Base-by-base conservation (phyloP, 2,797 vertebrate species). In the Sebastes itinus region DNA sequence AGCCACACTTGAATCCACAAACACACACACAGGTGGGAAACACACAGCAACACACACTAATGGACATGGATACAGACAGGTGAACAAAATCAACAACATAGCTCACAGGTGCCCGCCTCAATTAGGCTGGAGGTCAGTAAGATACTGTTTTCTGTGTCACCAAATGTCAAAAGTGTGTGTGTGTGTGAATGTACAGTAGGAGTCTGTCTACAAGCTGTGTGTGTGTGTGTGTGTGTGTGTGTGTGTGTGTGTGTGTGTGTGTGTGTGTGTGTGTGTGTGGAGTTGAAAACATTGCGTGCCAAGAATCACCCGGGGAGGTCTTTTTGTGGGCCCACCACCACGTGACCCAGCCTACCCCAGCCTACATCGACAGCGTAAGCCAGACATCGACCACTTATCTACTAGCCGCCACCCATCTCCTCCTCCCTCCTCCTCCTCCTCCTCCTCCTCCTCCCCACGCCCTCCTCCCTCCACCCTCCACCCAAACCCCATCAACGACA, bases 231-330 rank as follows among this genome's bases (percentile, higher is more conserved):
- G 62, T 16, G 14, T 46, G 42, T 16, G 42, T 46, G 46, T 52
- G 46, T 52, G 14, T 28, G 59, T 87, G 70, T 78, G n/a, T 59
- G 58, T 60, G 58, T 56, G 55, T 58, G 55, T 58, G 55, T 52
- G 61, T 18, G 16, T 18, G 16, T 18, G 42, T 18, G 16, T 49
- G 49, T 54, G 14, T 28, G 60, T 87, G 70, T 78, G 20, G 25
- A 78, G 92, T 89, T 92, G 33, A 27, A 85, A 91, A 94, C 83
- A 94, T 92, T 70, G 94, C 91, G 79, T 97, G 97, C 94, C 93
- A 95, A 68, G 88, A 85, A 94, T 90, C 89, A 91, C 92, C 90
- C 75, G 90, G 90, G 92, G 92, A 89, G 68, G 89, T 80, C 72
- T 90, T 88, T 87, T 83, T 89, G 89, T 90, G 92, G 89, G 32